phyloP scores from a whole-genome alignment of 1,140 invertebrate species.

The Cyclina sinensis region DNA sequence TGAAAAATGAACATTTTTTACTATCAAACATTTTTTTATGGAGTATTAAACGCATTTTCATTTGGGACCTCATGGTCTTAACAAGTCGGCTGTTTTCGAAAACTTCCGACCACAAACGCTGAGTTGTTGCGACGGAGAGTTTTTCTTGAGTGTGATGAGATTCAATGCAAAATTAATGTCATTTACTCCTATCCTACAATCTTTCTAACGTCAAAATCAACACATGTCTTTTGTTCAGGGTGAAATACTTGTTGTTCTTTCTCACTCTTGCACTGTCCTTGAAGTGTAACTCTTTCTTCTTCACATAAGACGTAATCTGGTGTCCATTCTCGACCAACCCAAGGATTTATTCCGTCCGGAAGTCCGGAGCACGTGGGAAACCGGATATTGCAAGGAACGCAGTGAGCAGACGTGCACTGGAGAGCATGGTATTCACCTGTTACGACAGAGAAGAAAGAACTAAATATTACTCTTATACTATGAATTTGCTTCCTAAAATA shows the following conservation, averaged over 20 bases:
- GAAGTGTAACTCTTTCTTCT: conserved; percentile 53
- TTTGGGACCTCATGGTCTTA: not conserved
- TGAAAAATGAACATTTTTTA: no score
- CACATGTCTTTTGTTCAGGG: conserved; percentile 27
- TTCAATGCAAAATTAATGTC: not conserved
- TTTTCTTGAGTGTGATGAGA: not conserved
- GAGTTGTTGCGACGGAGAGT: no score
- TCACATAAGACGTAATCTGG: conserved; percentile 66
- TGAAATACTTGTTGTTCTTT: conserved; percentile 50
- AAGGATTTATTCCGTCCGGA: conserved; percentile 61
- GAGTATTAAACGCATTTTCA: not conserved
- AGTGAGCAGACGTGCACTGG: conserved; percentile 62
- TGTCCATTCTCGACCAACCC: conserved; percentile 56
- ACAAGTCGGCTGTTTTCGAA: not conserved
- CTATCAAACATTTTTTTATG: not conserved
- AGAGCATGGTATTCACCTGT: conserved; percentile 66
- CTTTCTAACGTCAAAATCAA: conserved; percentile 3
- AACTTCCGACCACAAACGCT: no score
- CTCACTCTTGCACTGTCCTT: conserved; percentile 55
- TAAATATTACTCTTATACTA: no score
- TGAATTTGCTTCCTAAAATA: no score
- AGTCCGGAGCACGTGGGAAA: conserved; percentile 65
- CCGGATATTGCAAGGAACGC: conserved; percentile 67
- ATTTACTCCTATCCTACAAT: not conserved
- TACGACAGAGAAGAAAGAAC: not conserved